Evolutionary conservation across 2,888 invertebrate species (phyloP).

Genomic region (Drosophila melanosoma): DNA sequence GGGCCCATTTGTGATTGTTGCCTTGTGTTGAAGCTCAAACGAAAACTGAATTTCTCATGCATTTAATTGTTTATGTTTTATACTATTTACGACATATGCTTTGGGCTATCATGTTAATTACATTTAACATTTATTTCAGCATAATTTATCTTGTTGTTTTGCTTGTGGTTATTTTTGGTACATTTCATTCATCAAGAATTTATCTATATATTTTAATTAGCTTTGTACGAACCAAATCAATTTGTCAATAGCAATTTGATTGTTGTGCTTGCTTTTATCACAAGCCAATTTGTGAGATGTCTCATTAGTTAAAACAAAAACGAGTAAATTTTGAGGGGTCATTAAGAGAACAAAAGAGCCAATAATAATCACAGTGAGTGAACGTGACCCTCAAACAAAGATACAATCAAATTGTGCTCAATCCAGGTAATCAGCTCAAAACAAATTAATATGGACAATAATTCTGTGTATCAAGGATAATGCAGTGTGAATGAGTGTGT

Average conservation of each 20-base stretch:
- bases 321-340: neutral
- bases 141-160: neutral
- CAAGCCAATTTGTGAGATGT: neutral
- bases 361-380: slow-evolving; percentile 1
- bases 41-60: neutral
- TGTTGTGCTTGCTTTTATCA: no score
- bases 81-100: slow-evolving; percentile 9
- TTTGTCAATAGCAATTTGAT: neutral
- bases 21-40: slow-evolving; percentile 12
- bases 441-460: slow-evolving; percentile 40
- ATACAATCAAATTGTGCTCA: slow-evolving; percentile 23
- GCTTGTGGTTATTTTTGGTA: no score
- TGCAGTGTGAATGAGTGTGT: slow-evolving; percentile 1
- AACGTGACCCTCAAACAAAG: slow-evolving; percentile 8
- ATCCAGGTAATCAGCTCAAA: slow-evolving; percentile 40
- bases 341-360: slow-evolving; percentile 1
- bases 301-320: neutral
- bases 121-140: neutral
- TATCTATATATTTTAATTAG: neutral
- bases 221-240: neutral
- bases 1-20: neutral
- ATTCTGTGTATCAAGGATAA: slow-evolving; percentile 27
- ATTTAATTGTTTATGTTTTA: slow-evolving; percentile 11
- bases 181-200: neutral
- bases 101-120: neutral